These are phyloP conservation scores for Zootoca vivipara DNA, from an alignment of 2,113 vertebrate species.

Conservation along the genomic window DNA sequence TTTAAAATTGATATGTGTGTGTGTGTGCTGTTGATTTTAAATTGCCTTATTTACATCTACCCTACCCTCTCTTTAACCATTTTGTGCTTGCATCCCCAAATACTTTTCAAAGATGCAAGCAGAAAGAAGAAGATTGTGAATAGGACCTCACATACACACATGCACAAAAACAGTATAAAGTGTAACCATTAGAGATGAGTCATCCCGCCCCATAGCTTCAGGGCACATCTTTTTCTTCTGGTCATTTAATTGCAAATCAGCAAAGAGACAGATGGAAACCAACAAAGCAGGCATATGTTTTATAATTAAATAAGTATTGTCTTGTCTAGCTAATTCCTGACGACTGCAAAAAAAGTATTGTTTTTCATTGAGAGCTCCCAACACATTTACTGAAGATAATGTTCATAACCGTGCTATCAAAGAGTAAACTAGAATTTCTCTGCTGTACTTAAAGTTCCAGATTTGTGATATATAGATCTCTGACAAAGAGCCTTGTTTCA, in stretches of 20 bases:
- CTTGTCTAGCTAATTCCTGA: constrained; percentile 68
- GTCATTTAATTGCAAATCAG: constrained; percentile 71
- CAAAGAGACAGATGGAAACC: constrained; percentile 58
- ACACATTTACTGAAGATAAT: constrained; percentile 36
- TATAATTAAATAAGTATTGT: constrained; percentile 66
- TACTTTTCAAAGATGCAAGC: not conserved
- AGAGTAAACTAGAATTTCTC: not conserved
- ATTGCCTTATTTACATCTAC: not conserved
- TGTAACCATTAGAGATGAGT: constrained; percentile 57
- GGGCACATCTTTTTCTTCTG: constrained; percentile 64
- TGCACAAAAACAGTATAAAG: constrained; percentile 1
- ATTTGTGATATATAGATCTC: not conserved
- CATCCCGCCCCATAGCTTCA: constrained; percentile 52
- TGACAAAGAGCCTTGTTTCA: not conserved
- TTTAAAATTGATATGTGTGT: not conserved
- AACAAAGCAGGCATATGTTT: constrained; percentile 65
- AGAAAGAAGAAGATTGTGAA: not conserved
- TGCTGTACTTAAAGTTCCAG: not conserved
- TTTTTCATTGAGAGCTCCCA: constrained; percentile 58
- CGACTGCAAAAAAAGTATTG: constrained; percentile 63
- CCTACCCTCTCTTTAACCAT: not conserved
- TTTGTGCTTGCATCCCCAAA: not conserved
- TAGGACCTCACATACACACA: not conserved
- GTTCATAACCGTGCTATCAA: not conserved
- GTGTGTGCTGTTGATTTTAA: not conserved